Evolutionary conservation across 2,797 vertebrate genomes (phyloP).

Genomic region (Lemur catta): DNA sequence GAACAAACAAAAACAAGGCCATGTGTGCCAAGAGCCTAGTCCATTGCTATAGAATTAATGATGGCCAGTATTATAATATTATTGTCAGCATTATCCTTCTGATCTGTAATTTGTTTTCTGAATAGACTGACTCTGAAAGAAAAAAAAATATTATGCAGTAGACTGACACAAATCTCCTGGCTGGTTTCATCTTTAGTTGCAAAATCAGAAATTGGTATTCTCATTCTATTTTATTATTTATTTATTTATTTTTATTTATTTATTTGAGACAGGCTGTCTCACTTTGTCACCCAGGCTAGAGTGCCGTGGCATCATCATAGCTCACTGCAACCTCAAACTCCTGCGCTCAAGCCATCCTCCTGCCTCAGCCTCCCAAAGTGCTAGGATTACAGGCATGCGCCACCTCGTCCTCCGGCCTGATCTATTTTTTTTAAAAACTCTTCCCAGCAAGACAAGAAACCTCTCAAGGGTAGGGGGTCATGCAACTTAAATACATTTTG

Average conservation of each 20-base stretch:
- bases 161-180: neutral
- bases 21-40: rapidly evolving
- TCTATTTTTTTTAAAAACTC: neutral
- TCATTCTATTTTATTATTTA: neutral
- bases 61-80: no score
- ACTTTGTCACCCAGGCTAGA: no score
- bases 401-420: neutral
- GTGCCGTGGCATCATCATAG: no score
- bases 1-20: no score
- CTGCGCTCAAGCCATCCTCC: no score
- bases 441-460: neutral
- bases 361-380: no score
- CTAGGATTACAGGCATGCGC: no score
- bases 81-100: neutral
- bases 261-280: no score
- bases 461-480: neutral
- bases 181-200: neutral
- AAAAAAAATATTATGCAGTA: neutral
- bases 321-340: no score
- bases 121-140: neutral
- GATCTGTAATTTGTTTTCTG: neutral
- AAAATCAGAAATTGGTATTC: neutral
- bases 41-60: rapidly evolving
- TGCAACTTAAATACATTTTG: neutral
- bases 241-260: no score